Conservation (phyloP, 2,113 vertebrate species). For the Nestor notabilis region DNA sequence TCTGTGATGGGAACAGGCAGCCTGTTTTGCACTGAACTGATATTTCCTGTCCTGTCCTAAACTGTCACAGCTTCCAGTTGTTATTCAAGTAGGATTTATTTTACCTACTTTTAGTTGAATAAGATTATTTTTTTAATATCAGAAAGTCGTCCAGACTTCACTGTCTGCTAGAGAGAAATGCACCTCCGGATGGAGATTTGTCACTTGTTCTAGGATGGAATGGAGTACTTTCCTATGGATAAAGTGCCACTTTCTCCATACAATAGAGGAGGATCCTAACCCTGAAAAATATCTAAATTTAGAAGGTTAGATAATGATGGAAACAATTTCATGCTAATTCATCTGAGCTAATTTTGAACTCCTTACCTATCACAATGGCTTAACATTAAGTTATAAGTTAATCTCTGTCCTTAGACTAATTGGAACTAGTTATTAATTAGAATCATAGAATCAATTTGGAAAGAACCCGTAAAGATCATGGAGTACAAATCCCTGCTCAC, state of each 20-base stretch:
- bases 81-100: not conserved
- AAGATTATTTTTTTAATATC: not conserved
- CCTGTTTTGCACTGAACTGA: not conserved
- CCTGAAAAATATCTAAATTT: not conserved
- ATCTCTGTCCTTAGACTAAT: not conserved
- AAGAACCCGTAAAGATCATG: not conserved
- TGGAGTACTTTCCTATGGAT: not conserved
- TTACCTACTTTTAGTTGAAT: not conserved
- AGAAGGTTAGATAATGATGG: not conserved
- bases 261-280: not conserved
- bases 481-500: not conserved
- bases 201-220: not conserved
- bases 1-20: not conserved
- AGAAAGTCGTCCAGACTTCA: not conserved
- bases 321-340: not conserved
- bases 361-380: not conserved
- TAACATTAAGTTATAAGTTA: not conserved
- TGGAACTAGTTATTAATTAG: not conserved
- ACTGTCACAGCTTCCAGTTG: not conserved
- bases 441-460: not conserved
- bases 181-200: not conserved
- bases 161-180: not conserved
- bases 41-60: not conserved
- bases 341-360: not conserved
- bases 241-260: not conserved